These are phyloP conservation scores for Amblyteles armatorius DNA, from an alignment of 2,888 invertebrate species.

Conservation along the genomic window DNA sequence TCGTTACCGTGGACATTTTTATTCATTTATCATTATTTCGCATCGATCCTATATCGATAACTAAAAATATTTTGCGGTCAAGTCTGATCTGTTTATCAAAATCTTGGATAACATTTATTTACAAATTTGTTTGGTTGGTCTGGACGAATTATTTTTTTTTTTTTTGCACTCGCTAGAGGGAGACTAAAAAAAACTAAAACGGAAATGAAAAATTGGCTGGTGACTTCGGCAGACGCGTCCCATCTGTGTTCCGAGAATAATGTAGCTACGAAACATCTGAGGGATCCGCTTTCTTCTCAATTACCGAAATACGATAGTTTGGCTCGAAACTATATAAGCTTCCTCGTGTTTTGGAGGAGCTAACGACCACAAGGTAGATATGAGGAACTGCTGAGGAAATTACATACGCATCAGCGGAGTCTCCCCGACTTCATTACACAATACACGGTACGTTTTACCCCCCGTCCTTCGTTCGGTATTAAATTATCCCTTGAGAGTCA, in stretches of 20 bases:
- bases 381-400: conserved; percentile 38
- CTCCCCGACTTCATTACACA: background rate
- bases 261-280: conserved; percentile 54
- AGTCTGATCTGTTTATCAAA: background rate
- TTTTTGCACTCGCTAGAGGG: background rate
- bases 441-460: background rate
- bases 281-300: conserved; percentile 47
- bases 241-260: conserved; percentile 50
- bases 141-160: background rate
- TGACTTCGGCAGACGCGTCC: conserved; percentile 33
- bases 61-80: background rate
- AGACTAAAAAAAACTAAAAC: conserved; percentile 1
- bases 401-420: conserved; percentile 4
- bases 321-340: conserved; percentile 12
- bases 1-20: background rate
- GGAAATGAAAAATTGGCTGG: conserved; percentile 60
- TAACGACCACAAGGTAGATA: conserved; percentile 22
- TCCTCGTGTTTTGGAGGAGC: conserved; percentile 25
- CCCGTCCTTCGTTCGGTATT: background rate
- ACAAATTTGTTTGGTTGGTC: background rate
- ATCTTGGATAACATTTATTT: background rate
- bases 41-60: background rate
- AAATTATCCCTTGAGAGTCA: background rate
- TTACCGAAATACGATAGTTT: conserved; percentile 63
- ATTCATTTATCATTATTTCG: background rate